Evolutionary conservation across 2,888 invertebrate species (phyloP), one percentile per base, ranked within the genome.

Genomic region (Synergus japonicus): DNA sequence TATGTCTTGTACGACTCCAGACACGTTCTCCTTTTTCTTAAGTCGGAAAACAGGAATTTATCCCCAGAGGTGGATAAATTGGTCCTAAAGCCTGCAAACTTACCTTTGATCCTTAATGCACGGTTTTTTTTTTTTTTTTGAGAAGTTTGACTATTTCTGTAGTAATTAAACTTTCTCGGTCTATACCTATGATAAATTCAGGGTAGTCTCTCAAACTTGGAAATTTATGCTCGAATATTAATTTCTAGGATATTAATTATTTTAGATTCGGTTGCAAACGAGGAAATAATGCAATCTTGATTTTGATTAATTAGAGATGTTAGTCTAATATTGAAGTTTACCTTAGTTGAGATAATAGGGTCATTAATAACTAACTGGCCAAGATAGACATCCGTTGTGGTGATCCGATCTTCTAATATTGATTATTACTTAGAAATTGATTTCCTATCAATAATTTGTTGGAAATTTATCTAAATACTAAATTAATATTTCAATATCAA

Each of bases 1-100:
- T 15, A 29, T 49, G 15, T 49, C 13, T 46, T 73, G 37, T 73
- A 73, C 29, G 9, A 73, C 49, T 69, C 49, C 2, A 29, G 46
- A 69, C 54, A 73, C 73, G 73, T 73, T 73, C 10, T 73, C 37
- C 73, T 73, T 73, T 54, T 73, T 73, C 73, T 73, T 37, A n/a
- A 15, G 29, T 54, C 49, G 49, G 9, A n/a, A 43, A 46, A 67
- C 43, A 67, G 22, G 43, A 67, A 54, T n/a, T 29, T 8, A 29
- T 22, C 69, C n/a, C 3, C 4, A 22, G 49, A 73, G 73, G 37
- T 54, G 4, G 37, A 73, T 37, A n/a, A 73, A 73, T 73, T 73
- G 73, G 10, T 73, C 41, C 37, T 73, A 13, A 41, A 73, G 49
- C n/a, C 37, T 54, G n/a, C 37, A 54, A 54, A 73, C 54, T 73